These are phyloP conservation scores for Drymodes brunneopygia DNA, from an alignment of 2,113 vertebrate species.

Conservation along the genomic window DNA sequence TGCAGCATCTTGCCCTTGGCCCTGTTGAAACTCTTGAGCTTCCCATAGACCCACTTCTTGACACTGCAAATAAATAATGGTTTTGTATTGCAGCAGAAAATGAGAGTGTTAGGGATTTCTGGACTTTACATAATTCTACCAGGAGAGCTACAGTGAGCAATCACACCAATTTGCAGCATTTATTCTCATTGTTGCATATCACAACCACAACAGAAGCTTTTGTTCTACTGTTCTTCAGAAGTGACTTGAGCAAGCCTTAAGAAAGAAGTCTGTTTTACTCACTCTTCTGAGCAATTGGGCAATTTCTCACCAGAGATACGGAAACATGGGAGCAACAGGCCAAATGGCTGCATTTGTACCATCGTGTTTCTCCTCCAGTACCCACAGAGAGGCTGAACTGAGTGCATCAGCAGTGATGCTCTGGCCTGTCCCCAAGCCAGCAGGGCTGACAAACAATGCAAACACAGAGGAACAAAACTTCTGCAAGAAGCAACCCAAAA, in stretches of 20 bases:
- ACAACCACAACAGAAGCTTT: not conserved
- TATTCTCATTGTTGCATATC: not conserved
- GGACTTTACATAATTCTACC: rapidly evolving
- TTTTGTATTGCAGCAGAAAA: not conserved
- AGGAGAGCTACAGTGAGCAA: not conserved
- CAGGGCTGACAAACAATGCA: not conserved
- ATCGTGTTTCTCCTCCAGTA: not conserved
- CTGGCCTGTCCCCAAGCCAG: not conserved
- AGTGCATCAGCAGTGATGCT: not conserved
- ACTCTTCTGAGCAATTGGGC: not conserved
- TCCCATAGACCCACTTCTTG: not conserved
- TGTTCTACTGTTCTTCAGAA: not conserved
- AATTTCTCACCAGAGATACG: not conserved
- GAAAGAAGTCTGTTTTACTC: not conserved
- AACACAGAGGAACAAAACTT: not conserved
- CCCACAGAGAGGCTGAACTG: not conserved
- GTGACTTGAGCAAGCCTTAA: not conserved
- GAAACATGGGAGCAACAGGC: not conserved
- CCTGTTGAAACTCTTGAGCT: not conserved
- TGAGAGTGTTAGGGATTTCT: not conserved
- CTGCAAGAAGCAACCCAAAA: not conserved
- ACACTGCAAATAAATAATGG: not conserved
- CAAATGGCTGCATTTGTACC: rapidly evolving
- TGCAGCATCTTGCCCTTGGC: not conserved
- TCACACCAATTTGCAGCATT: not conserved